phyloP scores from a whole-genome alignment of 2,113 vertebrate genomes.

The Apodemus sylvaticus region DNA sequence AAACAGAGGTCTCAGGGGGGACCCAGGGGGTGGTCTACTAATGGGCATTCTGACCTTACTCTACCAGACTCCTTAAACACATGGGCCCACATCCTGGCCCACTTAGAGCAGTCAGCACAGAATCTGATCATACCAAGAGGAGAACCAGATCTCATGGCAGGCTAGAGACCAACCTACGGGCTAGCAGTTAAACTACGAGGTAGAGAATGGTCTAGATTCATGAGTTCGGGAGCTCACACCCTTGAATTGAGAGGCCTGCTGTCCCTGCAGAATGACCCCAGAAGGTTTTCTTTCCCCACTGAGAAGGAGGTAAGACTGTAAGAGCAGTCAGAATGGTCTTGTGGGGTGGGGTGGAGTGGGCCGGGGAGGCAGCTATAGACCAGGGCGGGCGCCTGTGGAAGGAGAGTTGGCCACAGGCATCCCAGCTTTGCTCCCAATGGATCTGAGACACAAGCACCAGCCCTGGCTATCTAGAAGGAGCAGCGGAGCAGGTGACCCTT shows the following conservation, averaged over 20 bases:
- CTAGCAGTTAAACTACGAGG: slow-evolving; percentile 1
- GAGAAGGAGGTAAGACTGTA: not conserved
- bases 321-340: not conserved
- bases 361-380: not conserved
- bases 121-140: not conserved
- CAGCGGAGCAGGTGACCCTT: not conserved
- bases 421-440: not conserved
- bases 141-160: not conserved
- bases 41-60: not conserved
- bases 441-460: not conserved
- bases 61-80: not conserved
- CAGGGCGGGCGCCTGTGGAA: not conserved
- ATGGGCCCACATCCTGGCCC: not conserved
- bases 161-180: not conserved
- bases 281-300: not conserved
- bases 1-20: slow-evolving; percentile 10
- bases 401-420: not conserved
- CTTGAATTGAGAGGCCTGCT: not conserved
- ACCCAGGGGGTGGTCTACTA: slow-evolving; percentile 42
- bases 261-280: not conserved
- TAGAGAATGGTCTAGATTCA: not conserved
- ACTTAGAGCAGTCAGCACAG: not conserved
- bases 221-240: not conserved
- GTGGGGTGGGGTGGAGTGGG: not conserved
- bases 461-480: not conserved